A percentile compares a stretch with the other conserved stretches of the same genome.
These are phyloP conservation scores for Sicus ferrugineus DNA, from an alignment of 2,888 invertebrate species.

Conservation along the genomic window DNA sequence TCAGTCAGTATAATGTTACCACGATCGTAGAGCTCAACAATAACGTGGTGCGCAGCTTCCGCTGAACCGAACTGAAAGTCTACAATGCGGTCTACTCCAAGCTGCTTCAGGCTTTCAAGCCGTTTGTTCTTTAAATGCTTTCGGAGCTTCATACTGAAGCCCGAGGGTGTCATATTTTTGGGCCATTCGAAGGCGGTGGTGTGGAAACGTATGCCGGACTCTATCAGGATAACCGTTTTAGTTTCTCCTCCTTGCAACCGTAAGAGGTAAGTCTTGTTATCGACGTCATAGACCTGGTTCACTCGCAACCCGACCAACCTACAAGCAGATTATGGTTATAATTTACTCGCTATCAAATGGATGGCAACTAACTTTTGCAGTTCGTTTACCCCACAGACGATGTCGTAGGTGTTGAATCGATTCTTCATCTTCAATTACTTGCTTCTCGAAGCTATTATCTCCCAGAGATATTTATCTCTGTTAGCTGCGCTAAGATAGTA, in stretches of 20 bases:
- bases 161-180: constrained; percentile 92
- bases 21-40: constrained; percentile 93
- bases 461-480: too few relatives aligned
- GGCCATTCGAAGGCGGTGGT: constrained; percentile 98
- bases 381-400: constrained; percentile 87
- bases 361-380: constrained; percentile 78
- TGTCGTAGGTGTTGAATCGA: constrained; percentile 91
- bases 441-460: too few relatives aligned
- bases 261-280: constrained; percentile 94
- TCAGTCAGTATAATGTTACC: constrained; percentile 97
- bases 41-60: constrained; percentile 93
- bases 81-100: constrained; percentile 93
- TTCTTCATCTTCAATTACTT: too few relatives aligned
- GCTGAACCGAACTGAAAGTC: constrained; percentile 94
- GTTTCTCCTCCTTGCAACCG: constrained; percentile 84
- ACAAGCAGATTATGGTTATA: constrained; percentile 36
- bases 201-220: constrained; percentile 94
- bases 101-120: constrained; percentile 82
- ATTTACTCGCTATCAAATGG: not conserved
- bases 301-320: constrained; percentile 91
- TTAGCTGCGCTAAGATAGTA: too few relatives aligned
- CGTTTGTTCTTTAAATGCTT: constrained; percentile 97
- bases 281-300: constrained; percentile 97
- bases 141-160: constrained; percentile 97
- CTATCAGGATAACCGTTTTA: constrained; percentile 87